Conservation (phyloP, 1,140 invertebrate genomes). For the Lasioglossum albipes region DNA sequence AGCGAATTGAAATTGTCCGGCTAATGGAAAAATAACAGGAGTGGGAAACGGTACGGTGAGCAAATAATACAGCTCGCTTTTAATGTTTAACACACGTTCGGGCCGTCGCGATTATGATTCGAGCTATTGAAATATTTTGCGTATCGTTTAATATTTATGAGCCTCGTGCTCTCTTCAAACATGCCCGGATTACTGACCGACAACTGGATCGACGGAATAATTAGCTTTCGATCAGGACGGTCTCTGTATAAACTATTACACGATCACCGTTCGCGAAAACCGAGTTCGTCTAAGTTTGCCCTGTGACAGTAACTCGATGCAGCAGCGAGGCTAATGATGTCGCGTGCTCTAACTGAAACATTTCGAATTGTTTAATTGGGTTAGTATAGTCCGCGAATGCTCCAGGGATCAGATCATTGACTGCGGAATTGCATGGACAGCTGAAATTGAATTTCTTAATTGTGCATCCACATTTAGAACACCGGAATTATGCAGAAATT, state of each 20-base stretch:
- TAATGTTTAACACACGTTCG: background rate
- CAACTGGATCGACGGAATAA: slow-evolving; percentile 13
- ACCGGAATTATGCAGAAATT: too few relatives aligned
- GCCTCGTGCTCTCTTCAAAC: background rate
- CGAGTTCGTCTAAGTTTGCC: slow-evolving; percentile 11
- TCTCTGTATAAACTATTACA: background rate
- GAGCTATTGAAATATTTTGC: background rate
- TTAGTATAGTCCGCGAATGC: background rate
- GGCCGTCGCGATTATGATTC: background rate
- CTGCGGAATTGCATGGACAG: background rate
- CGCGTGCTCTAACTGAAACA: background rate
- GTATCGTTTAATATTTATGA: background rate
- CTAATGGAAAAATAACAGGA: background rate
- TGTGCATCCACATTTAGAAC: too few relatives aligned
- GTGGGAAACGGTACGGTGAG: background rate
- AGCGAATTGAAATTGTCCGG: background rate
- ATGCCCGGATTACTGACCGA: background rate
- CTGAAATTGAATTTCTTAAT: too few relatives aligned
- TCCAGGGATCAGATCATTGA: background rate
- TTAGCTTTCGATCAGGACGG: slow-evolving; percentile 14
- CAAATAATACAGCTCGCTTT: background rate
- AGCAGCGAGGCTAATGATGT: background rate
- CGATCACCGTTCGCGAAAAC: slow-evolving; percentile 11
- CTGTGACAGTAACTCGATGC: slow-evolving; percentile 8
- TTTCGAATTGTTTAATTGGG: slow-evolving; percentile 21